These are phyloP conservation scores for Lagopus leucura DNA, from an alignment of 2,113 vertebrate genomes.

Conservation along the genomic window DNA sequence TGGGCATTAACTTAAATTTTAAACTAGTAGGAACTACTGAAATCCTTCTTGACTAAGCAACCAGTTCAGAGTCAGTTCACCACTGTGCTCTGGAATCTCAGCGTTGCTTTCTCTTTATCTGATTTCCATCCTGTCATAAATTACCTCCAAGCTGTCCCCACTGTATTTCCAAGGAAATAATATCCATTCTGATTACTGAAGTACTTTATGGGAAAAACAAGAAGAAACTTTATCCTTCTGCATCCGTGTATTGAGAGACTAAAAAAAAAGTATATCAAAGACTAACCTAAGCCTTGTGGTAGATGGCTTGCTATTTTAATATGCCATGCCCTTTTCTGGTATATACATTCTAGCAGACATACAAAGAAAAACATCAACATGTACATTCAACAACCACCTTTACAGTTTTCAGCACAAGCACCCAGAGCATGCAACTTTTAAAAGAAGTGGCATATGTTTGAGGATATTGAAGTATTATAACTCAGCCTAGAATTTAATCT, in stretches of 20 bases:
- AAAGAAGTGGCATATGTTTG: not conserved
- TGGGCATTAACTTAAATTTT: not conserved
- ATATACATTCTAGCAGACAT: not conserved
- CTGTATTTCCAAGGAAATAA: not conserved
- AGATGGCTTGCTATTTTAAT: not conserved
- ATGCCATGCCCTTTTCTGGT: not conserved
- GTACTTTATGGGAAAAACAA: not conserved
- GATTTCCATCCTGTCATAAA: not conserved
- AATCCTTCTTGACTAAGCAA: not conserved
- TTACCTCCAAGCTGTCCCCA: not conserved
- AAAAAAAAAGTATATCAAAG: not conserved
- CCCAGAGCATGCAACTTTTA: not conserved
- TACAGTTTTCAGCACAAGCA: not conserved
- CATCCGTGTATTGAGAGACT: rapidly evolving
- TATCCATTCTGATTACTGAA: not conserved
- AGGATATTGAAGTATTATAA: not conserved
- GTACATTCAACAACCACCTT: not conserved
- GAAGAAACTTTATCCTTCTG: not conserved
- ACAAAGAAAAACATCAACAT: not conserved
- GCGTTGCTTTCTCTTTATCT: not conserved
- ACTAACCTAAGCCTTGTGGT: not conserved
- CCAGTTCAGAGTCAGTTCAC: not conserved
- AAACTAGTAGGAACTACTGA: not conserved
- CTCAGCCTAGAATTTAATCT: not conserved
- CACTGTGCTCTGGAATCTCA: not conserved